These are phyloP conservation scores for Epinephelus awoara DNA, from an alignment of 2,797 vertebrate species.

Conservation along the genomic window DNA sequence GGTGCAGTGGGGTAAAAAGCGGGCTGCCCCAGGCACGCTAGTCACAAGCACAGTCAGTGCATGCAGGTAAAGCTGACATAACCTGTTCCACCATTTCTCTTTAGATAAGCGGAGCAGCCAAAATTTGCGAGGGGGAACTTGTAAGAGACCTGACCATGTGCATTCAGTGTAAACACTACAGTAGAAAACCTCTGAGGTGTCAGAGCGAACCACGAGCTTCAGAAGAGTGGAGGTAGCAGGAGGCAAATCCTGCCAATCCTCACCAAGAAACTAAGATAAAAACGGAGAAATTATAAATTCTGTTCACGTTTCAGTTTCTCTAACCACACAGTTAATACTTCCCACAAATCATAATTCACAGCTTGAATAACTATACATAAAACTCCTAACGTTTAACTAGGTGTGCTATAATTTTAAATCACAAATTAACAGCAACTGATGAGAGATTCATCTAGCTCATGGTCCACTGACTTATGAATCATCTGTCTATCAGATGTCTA, in stretches of 20 bases:
- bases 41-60: slow-evolving; percentile 80
- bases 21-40: slow-evolving; percentile 76
- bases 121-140: slow-evolving; percentile 33
- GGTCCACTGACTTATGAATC: slow-evolving; percentile 69
- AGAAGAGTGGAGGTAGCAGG: slow-evolving; percentile 61
- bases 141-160: slow-evolving; percentile 62
- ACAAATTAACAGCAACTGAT: slow-evolving; percentile 77
- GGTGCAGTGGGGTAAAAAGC: slow-evolving; percentile 61
- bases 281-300: slow-evolving; percentile 40
- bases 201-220: slow-evolving; percentile 62
- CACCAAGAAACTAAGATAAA: slow-evolving; percentile 44
- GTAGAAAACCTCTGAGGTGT: slow-evolving; percentile 76
- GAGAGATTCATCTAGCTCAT: slow-evolving; percentile 67
- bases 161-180: slow-evolving; percentile 78
- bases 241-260: slow-evolving; percentile 52
- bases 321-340: slow-evolving; percentile 54
- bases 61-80: slow-evolving; percentile 83
- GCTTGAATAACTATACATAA: slow-evolving; percentile 65
- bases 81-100: slow-evolving; percentile 41
- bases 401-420: slow-evolving; percentile 74
- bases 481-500: slow-evolving; percentile 70
- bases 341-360: slow-evolving; percentile 64
- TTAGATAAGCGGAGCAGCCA: slow-evolving; percentile 37
- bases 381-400: slow-evolving; percentile 48
- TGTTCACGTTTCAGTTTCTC: slow-evolving; percentile 47